Percentiles rank a stretch among this genome's conserved stretches.
These are phyloP conservation scores for Phyllotreta striolata DNA, from an alignment of 2,888 invertebrate genomes.

Conservation along the genomic window DNA sequence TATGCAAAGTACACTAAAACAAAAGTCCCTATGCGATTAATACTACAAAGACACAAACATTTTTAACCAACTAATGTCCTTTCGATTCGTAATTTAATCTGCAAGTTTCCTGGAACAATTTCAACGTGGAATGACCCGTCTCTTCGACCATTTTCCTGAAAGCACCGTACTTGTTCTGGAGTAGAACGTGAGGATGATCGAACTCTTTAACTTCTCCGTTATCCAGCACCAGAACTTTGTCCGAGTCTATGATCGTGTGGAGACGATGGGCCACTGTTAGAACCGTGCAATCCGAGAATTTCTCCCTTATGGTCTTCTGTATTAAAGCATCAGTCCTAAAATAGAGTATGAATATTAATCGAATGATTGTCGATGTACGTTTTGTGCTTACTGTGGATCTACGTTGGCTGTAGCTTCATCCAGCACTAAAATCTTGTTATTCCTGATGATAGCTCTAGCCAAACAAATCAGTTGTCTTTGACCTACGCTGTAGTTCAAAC, in stretches of 20 bases:
- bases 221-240: constrained; percentile 79
- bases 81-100: constrained; percentile 10
- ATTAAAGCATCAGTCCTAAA: constrained; percentile 16
- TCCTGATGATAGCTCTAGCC: constrained; percentile 84
- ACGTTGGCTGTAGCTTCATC: constrained; percentile 95
- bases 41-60: too few species aligned
- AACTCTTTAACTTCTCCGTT: constrained; percentile 78
- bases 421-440: constrained; percentile 83
- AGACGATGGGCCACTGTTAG: constrained; percentile 8
- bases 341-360: not conserved
- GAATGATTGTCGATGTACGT: constrained; percentile 49
- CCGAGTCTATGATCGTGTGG: constrained; percentile 13
- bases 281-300: constrained; percentile 8
- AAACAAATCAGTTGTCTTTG: constrained; percentile 90
- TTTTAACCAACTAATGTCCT: too few species aligned
- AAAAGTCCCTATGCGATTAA: too few species aligned
- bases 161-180: constrained; percentile 65
- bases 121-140: constrained; percentile 65
- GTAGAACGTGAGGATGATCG: constrained; percentile 72
- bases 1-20: too few species aligned
- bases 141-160: constrained; percentile 70
- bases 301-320: constrained; percentile 8
- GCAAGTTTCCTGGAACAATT: constrained; percentile 8
- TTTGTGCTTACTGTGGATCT: constrained; percentile 75
- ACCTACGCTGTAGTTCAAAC: constrained; percentile 86